phyloP scores from a whole-genome alignment of 2,113 vertebrate genomes.

The Myotis davidii region DNA sequence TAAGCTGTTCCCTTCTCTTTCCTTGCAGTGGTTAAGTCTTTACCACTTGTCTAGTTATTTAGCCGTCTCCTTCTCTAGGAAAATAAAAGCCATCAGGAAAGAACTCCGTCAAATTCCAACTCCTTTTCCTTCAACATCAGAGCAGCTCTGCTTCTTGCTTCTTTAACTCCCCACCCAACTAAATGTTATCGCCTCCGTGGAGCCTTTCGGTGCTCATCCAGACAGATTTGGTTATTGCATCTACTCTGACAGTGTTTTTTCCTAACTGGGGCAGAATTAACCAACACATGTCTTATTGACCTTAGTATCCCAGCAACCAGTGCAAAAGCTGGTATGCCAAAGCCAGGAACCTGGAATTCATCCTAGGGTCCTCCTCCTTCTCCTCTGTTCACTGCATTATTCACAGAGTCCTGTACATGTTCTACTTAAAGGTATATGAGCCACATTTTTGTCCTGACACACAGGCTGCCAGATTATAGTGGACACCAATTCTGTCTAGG shows the following conservation, averaged over 20 bases:
- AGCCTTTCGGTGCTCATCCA: background rate
- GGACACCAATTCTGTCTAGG: background rate
- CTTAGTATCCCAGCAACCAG: background rate
- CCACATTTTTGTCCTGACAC: background rate
- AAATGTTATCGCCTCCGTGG: background rate
- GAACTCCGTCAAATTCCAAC: background rate
- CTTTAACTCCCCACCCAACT: background rate
- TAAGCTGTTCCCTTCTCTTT: background rate
- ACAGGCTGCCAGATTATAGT: background rate
- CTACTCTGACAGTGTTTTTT: background rate
- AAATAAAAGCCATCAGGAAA: background rate
- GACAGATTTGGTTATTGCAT: background rate
- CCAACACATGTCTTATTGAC: background rate
- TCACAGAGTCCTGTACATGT: background rate
- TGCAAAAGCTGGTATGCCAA: background rate
- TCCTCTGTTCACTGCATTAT: background rate
- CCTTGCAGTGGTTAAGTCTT: background rate
- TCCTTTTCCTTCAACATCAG: background rate
- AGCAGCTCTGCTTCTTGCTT: background rate
- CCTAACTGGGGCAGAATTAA: background rate
- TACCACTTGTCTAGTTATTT: background rate
- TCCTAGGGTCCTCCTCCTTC: too few relatives aligned
- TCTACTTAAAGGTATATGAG: background rate
- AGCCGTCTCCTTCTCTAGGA: background rate
- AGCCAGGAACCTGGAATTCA: background rate